A percentile compares a stretch with the other conserved stretches of the same genome.
Evolutionary conservation across 2,797 vertebrate genomes (phyloP).

Genomic region (Balearica regulorum): DNA sequence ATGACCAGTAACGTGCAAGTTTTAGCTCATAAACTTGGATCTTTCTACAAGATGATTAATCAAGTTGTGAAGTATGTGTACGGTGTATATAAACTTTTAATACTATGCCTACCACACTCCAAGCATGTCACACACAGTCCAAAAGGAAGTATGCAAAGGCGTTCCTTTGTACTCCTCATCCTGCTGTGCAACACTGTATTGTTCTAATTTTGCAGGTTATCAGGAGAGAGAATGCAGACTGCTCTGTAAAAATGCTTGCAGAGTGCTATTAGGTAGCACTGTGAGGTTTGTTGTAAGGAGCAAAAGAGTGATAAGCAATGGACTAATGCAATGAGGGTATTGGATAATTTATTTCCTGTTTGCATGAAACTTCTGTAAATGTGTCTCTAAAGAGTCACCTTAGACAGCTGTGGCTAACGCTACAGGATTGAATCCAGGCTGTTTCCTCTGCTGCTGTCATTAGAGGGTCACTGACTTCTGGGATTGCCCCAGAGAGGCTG

Average conservation of each 20-base stretch:
- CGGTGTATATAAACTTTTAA: neutral
- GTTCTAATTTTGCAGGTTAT: neutral
- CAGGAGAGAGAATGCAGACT: neutral
- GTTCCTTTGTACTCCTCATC: neutral
- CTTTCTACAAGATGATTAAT: neutral
- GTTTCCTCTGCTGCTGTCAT: fast-evolving
- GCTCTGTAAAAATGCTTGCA: neutral
- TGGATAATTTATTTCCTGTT: neutral
- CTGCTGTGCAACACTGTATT: neutral
- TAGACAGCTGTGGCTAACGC: neutral
- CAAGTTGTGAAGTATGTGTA: neutral
- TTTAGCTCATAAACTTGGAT: neutral
- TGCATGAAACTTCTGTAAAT: neutral
- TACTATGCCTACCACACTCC: neutral
- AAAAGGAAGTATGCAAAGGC: neutral
- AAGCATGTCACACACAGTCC: neutral
- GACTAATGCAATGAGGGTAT: neutral
- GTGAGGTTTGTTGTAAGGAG: neutral
- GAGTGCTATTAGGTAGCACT: neutral
- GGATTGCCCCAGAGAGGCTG: neutral
- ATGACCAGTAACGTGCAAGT: neutral
- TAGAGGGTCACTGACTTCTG: neutral
- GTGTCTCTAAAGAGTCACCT: neutral
- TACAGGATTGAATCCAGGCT: neutral
- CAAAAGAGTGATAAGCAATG: neutral